Percentiles rank a stretch among this genome's conserved stretches.
Evolutionary conservation across 2,888 invertebrate species (phyloP).

Genomic region (Phaedon cochleariae): DNA sequence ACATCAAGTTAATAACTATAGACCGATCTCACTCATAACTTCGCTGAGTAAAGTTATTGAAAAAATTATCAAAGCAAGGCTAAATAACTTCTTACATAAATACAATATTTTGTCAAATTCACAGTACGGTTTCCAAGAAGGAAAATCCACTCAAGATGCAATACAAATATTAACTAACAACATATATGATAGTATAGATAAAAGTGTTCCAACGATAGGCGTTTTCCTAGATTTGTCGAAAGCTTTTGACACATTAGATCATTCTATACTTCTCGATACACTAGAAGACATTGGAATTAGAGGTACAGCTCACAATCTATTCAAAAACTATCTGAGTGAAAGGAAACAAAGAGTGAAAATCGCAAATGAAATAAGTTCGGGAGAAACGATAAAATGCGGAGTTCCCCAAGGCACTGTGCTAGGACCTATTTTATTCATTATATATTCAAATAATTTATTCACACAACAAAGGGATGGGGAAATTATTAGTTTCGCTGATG

Average conservation of each 20-base stretch:
- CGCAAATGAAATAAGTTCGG: slow-evolving; percentile 20
- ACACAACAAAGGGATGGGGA: too few relatives aligned
- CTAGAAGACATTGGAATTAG: slow-evolving; percentile 1
- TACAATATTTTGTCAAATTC: slow-evolving; percentile 17
- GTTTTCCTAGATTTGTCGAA: slow-evolving; percentile 25
- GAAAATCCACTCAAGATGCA: slow-evolving; percentile 20
- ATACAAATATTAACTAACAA: slow-evolving; percentile 16
- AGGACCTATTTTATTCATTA: slow-evolving; percentile 15
- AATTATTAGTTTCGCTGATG: slow-evolving; percentile 11
- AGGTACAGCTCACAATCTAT: slow-evolving; percentile 6
- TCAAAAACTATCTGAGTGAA: slow-evolving; percentile 23
- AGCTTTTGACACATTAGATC: slow-evolving; percentile 23
- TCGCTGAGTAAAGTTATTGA: slow-evolving; percentile 37
- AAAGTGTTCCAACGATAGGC: slow-evolving; percentile 6
- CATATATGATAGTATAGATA: slow-evolving; percentile 16
- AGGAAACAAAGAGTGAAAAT: too few relatives aligned
- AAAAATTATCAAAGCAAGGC: slow-evolving; percentile 29
- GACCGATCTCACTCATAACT: slow-evolving; percentile 34
- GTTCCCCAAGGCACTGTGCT: too few relatives aligned
- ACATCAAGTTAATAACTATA: slow-evolving; percentile 28
- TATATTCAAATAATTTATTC: slow-evolving; percentile 9
- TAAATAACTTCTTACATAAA: slow-evolving; percentile 18
- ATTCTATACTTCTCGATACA: slow-evolving; percentile 12
- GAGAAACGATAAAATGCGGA: slow-evolving; percentile 6
- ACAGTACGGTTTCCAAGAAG: slow-evolving; percentile 23